Evolutionary conservation across 2,888 invertebrate genomes (phyloP).

Genomic region (Stegana nigrithorax): DNA sequence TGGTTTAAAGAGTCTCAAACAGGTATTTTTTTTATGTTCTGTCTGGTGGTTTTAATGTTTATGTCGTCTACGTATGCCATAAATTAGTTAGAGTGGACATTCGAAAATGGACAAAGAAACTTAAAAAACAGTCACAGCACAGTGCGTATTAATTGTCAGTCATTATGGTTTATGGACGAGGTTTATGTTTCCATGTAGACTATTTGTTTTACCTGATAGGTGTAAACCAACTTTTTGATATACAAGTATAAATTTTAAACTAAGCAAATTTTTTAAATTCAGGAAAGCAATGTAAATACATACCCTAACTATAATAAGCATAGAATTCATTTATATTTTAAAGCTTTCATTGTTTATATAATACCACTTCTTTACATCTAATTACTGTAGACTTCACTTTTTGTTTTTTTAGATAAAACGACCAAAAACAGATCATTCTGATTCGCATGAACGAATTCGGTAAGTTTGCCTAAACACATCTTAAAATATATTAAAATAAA

Average conservation of each 20-base stretch:
- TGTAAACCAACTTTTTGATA: no score
- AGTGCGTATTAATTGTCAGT: constrained; percentile 1
- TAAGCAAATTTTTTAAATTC: background rate
- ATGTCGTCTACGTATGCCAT: constrained; percentile 65
- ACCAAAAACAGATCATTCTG: constrained; percentile 75
- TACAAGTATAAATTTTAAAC: no score
- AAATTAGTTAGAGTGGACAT: constrained; percentile 55
- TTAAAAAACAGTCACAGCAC: no score
- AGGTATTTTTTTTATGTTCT: constrained; percentile 43
- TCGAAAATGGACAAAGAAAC: background rate
- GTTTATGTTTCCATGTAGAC: no score
- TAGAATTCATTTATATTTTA: background rate
- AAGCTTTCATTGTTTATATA: no score
- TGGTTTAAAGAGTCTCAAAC: constrained; percentile 59
- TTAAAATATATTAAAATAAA: constrained; percentile 10
- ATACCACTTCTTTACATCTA: no score
- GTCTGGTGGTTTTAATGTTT: constrained; percentile 55
- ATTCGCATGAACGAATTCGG: constrained; percentile 77
- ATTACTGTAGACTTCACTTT: background rate
- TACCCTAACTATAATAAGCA: no score
- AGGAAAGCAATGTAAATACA: background rate
- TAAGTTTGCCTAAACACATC: constrained; percentile 65
- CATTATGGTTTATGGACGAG: no score
- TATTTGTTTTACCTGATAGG: no score
- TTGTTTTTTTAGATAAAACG: constrained; percentile 77